Evolutionary conservation across 2,113 vertebrate genomes (phyloP).

Genomic region (Zosterops hypoxanthus): DNA sequence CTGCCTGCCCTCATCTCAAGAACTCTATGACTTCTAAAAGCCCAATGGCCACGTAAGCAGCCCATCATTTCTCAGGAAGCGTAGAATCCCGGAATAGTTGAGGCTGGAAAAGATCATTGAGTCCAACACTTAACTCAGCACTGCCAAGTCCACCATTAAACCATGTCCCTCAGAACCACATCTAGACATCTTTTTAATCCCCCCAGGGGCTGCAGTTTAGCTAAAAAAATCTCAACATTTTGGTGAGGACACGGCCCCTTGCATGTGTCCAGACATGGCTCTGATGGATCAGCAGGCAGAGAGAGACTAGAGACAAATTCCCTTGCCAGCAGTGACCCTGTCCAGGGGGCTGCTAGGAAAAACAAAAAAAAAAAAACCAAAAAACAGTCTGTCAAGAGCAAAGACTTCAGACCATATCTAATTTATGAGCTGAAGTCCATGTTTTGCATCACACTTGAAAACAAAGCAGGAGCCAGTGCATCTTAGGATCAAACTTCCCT

Average conservation of each 20-base stretch:
- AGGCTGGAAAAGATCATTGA: background rate
- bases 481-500: background rate
- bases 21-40: background rate
- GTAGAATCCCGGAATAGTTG: background rate
- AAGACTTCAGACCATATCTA: background rate
- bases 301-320: background rate
- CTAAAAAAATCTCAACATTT: background rate
- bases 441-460: background rate
- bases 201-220: background rate
- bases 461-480: background rate
- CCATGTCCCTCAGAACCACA: background rate
- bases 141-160: background rate
- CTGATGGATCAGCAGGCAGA: background rate
- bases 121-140: background rate
- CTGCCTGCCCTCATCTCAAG: background rate
- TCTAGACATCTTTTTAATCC: background rate
- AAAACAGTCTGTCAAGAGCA: background rate
- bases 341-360: background rate
- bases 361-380: no score
- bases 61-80: background rate
- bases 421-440: background rate
- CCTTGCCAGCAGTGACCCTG: background rate
- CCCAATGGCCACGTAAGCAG: background rate
- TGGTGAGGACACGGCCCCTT: background rate
- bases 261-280: rapidly evolving